phyloP scores from a whole-genome alignment of 2,797 vertebrate genomes.

The Dendrocincla fuliginosa region DNA sequence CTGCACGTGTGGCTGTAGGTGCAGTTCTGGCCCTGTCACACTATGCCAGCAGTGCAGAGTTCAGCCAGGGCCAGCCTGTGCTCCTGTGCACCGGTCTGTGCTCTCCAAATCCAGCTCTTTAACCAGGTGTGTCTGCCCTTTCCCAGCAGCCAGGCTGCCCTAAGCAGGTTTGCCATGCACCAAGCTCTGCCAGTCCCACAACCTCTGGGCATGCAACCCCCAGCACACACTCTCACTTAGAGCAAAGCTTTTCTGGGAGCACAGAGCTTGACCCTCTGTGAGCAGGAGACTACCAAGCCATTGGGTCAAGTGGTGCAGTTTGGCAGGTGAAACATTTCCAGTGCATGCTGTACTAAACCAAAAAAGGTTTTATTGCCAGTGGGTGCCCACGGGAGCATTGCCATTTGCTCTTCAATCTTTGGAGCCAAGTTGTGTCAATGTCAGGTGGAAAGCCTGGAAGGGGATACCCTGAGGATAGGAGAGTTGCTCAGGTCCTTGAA shows the following conservation, averaged over 20 bases:
- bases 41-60: background rate
- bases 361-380: background rate
- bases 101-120: background rate
- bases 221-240: rapidly evolving
- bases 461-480: background rate
- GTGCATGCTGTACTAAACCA: rapidly evolving
- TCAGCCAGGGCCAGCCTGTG: background rate
- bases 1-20: background rate
- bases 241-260: background rate
- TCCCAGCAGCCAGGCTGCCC: background rate
- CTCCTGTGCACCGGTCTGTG: rapidly evolving
- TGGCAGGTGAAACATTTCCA: background rate
- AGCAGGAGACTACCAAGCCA: background rate
- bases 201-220: rapidly evolving
- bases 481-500: background rate
- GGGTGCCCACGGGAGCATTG: background rate
- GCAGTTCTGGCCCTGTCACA: background rate
- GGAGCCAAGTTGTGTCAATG: background rate
- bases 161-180: rapidly evolving
- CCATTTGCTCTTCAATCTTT: background rate
- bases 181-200: background rate
- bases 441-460: background rate
- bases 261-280: background rate
- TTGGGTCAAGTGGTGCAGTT: background rate
- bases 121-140: background rate